Percentiles rank a stretch among this genome's conserved stretches.
Conservation (phyloP, 2,888 invertebrate genomes). For the Campaea margaritaria region DNA sequence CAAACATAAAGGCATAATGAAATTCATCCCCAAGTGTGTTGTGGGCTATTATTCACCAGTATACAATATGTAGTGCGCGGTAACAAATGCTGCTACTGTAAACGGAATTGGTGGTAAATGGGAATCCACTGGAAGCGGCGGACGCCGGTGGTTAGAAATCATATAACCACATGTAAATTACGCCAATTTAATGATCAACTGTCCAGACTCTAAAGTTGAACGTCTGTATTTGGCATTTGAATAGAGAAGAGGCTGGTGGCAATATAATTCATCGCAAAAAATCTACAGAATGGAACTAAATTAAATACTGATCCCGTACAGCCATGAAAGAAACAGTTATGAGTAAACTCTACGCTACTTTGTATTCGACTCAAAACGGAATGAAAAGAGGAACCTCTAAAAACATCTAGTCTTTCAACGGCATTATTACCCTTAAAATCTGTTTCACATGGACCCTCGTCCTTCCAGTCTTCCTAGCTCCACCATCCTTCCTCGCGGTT, state of each 20-base stretch:
- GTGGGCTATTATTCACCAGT: conserved; percentile 79
- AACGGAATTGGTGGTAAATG: conserved; percentile 48
- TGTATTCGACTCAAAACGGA: too few relatives aligned
- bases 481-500: conserved; percentile 56
- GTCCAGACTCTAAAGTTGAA: background rate
- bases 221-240: background rate
- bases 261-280: background rate
- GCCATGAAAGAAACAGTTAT: too few relatives aligned
- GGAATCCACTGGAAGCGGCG: conserved; percentile 18
- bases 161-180: conserved; percentile 19
- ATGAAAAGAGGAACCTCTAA: too few relatives aligned
- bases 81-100: conserved; percentile 75
- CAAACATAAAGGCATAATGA: conserved; percentile 79
- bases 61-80: conserved; percentile 79
- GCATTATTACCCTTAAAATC: background rate
- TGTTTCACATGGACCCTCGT: background rate
- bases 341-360: too few relatives aligned
- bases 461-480: conserved; percentile 37
- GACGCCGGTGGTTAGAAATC: conserved; percentile 20
- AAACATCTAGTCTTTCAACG: background rate
- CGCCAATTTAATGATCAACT: conserved; percentile 13
- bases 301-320: too few relatives aligned
- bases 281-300: too few relatives aligned
- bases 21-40: conserved; percentile 82
- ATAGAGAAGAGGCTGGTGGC: conserved; percentile 1